Percentiles rank a stretch among this genome's conserved stretches.
Conservation (phyloP, 2,888 invertebrate genomes). For the Tipula helvola region DNA sequence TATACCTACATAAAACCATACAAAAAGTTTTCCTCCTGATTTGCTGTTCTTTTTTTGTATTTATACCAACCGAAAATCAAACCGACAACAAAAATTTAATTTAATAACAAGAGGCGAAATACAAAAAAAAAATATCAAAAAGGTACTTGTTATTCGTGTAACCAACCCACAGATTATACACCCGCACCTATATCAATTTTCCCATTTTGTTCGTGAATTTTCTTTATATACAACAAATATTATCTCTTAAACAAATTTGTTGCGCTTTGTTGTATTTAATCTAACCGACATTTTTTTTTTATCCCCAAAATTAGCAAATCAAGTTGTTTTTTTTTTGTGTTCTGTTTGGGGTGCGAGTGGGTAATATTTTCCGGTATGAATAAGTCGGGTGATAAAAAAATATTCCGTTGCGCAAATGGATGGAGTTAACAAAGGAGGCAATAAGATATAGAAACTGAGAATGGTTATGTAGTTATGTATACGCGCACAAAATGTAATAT, state of each 20-base stretch:
- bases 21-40: background rate
- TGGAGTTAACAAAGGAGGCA: background rate
- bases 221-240: background rate
- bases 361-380: background rate
- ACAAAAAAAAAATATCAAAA: background rate
- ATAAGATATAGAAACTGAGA: background rate
- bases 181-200: background rate
- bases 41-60: background rate
- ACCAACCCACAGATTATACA: background rate
- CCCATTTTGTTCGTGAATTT: background rate
- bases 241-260: background rate
- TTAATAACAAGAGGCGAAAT: background rate
- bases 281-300: background rate
- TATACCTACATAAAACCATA: background rate
- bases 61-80: background rate
- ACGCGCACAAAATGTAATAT: background rate
- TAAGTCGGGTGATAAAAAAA: background rate
- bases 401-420: too few relatives aligned
- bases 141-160: background rate
- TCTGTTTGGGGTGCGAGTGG: background rate
- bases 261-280: background rate
- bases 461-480: background rate
- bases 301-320: background rate
- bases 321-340: background rate
- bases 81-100: background rate